Base-by-base conservation (phyloP, 92 coral and sea anemone genomes). In the Hydrozoanthus gracilis region DNA sequence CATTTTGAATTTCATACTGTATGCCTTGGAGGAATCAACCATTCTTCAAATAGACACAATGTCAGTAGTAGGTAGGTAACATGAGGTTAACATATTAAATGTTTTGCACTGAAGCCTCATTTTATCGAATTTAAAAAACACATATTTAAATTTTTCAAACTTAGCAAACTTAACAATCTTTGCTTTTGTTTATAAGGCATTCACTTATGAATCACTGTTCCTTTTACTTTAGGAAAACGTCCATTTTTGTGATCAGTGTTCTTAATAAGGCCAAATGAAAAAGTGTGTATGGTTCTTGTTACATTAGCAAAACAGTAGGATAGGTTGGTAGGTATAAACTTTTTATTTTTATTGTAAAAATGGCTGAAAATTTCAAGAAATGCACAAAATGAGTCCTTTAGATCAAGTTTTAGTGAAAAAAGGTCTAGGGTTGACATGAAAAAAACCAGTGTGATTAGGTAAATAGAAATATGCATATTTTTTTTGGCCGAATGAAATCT, bases 21-120 rank as follows among this genome's bases (percentile, higher is more conserved):
- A 68, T 68, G 48, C 73, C 73, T 16, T 68, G 48, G 20, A 20
- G 73, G 73, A 27, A 68, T 27, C 73, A 68, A 27, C 14, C 73
- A 68, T 68, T 68, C 73, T 68, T 68, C 73, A 27, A 68, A 66
- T 68, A 68, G 47, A 27, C 73, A 65, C 73, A 68, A 68, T 68
- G 48, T 35, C 73, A 68, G 73, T 68, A 7, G 4, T 68, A 68
- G 11, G 73, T 68, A 27, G 47, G 73, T 68, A 18, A 68, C 73
- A 68, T 27, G 39, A 68, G 47, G 11, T 68, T 20, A 68, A 68
- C 8, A 66, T 66, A 45, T 66, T 66, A 66, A 66, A 17, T 66
- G 45, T 66, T 18, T 18, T 6, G 71, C 71, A 66, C 71, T 18
- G 71, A 66, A 66, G 71, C 71, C 71, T 18, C 71, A 66, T 66